Base-by-base conservation (phyloP, 2,113 vertebrate genomes). In the Heliornis fulica region DNA sequence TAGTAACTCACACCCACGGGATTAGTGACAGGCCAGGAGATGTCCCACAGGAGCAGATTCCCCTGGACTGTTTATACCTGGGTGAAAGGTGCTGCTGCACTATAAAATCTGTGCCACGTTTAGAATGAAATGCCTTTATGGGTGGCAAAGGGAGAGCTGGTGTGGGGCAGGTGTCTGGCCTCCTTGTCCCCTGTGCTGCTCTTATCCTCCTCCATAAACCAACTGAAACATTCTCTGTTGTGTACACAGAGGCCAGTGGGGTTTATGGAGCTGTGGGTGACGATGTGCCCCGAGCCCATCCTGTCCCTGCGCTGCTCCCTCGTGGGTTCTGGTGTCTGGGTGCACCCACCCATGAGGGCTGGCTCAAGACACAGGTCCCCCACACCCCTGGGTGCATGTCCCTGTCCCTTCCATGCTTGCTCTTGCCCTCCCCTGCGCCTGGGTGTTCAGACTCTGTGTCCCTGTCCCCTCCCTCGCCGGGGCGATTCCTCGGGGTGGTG, bases 221-320 rank as follows among this genome's bases (percentile, higher is more conserved):
- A 96, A 96, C 65, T 4, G 96, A 95, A 94, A 96, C 91, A 83
- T 80, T 94, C 23, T 7, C 10, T 96, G 89, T 80, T 95, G 93
- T 72, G 89, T 95, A 96, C 96, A 96, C 91, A 97, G 53, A 87
- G 70, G 57, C 74, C 3, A 9, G 5, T 3, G 60, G 25, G 28
- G 87, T 92, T 95, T 91, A 94, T 95, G 84, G 90, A 46, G 87
- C 87, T 68, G 46, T 0, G 4, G 59, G 72, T 71, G 93, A 70
- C 13, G 6, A 41, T n/a, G 68, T 32, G 76, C 50, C 60, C 50
- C 40, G 9, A 15, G 48, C 75, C 56, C 0, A 2, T 38, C 89
- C 78, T 64, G 28, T 9, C 64, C 66, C 45, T 1, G 1, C 1
- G 15, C 36, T 66, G 61, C 53, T 82, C 53, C 54, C 46, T 29